These are phyloP conservation scores for Sesia bembeciformis DNA, from an alignment of 2,888 invertebrate species.

Conservation along the genomic window DNA sequence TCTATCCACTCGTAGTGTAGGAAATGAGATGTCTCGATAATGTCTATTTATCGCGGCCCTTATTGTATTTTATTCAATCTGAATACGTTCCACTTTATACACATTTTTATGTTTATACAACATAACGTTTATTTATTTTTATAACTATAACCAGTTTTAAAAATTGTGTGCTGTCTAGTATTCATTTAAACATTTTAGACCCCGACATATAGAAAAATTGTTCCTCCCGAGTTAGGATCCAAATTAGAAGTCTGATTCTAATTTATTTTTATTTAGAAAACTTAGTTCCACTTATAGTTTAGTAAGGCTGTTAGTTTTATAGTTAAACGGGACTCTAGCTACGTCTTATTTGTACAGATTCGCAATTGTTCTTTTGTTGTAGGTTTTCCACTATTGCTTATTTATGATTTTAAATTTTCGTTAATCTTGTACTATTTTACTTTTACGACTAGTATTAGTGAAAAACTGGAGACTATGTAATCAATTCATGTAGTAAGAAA, in stretches of 20 bases:
- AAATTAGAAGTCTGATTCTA: conserved; percentile 72
- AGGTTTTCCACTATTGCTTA: conserved; percentile 1
- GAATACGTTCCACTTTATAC: conserved; percentile 50
- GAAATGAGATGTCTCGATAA: not conserved
- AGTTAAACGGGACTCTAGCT: conserved; percentile 2
- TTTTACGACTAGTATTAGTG: not conserved
- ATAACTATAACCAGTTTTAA: conserved; percentile 25
- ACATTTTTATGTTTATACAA: conserved; percentile 25
- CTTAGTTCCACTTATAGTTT: conserved; percentile 22
- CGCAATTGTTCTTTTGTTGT: conserved; percentile 16
- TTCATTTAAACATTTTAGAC: conserved; percentile 32
- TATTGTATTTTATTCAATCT: conserved; percentile 18
- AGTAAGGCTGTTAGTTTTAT: conserved; percentile 20
- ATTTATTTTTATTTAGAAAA: conserved; percentile 47
- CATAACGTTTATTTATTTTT: conserved; percentile 26
- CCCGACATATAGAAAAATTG: conserved; percentile 27
- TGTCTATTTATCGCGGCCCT: conserved; percentile 7
- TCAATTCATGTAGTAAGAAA: not conserved
- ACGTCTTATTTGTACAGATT: conserved; percentile 21
- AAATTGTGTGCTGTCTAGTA: conserved; percentile 24
- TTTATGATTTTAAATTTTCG: not conserved
- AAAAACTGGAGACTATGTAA: conserved; percentile 2
- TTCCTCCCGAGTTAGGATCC: conserved; percentile 51
- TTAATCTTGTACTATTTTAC: not conserved
- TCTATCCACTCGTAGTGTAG: too few relatives aligned